Evolutionary conservation across 2,797 vertebrate genomes (phyloP).

Genomic region (Brachyalestes nurse): DNA sequence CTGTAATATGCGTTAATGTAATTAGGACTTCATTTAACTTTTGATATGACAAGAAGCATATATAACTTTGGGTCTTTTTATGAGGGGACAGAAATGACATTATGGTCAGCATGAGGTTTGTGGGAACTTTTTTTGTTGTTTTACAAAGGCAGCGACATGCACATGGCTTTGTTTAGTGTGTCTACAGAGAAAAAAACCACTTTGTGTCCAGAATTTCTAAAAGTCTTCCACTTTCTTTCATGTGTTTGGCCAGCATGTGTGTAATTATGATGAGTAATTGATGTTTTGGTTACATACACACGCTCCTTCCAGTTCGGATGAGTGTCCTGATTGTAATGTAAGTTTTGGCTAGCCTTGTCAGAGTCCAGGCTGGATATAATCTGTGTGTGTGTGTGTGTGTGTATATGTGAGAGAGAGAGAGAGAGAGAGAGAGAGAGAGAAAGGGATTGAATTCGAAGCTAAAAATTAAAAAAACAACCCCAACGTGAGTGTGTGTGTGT

Average conservation of each 20-base stretch:
- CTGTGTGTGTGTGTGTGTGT: not conserved
- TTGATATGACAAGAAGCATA: too few species aligned
- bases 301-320: not conserved
- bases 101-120: too few species aligned
- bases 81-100: too few species aligned
- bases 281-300: constrained; percentile 20
- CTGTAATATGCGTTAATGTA: too few species aligned
- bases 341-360: not conserved
- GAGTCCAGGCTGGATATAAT: not conserved
- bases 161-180: not conserved
- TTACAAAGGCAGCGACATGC: not conserved
- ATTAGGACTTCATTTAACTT: too few species aligned
- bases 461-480: constrained; percentile 1
- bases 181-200: not conserved
- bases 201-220: not conserved
- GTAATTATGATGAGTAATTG: constrained; percentile 14
- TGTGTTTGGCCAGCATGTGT: constrained; percentile 4
- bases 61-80: too few species aligned
- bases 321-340: constrained; percentile 9
- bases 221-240: not conserved
- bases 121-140: not conserved
- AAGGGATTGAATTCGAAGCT: not conserved
- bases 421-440: not conserved
- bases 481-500: not conserved
- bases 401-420: not conserved